A percentile compares a stretch with the other conserved stretches of the same genome.
Conservation (phyloP, 1,140 invertebrate genomes). For the Panulirus ornatus region DNA sequence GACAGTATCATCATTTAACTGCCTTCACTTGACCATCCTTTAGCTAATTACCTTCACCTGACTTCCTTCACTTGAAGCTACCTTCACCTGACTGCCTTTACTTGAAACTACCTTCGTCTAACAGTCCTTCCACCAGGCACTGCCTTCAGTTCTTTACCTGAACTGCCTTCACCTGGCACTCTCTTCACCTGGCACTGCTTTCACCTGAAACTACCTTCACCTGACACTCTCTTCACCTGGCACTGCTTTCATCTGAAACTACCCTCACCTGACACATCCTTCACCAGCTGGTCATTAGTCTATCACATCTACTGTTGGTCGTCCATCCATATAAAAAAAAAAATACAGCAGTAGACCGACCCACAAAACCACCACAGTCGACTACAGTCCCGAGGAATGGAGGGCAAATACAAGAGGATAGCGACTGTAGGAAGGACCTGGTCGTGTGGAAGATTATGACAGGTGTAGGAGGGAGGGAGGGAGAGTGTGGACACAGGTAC, state of each 20-base stretch:
- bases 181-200: neutral
- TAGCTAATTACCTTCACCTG: neutral
- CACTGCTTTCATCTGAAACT: neutral
- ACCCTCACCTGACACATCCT: neutral
- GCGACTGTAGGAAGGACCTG: too few relatives aligned
- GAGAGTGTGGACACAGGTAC: too few relatives aligned
- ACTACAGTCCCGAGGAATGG: too few relatives aligned
- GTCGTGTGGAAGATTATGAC: too few relatives aligned
- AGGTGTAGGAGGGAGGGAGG: too few relatives aligned
- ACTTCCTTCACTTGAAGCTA: neutral
- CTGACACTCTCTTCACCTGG: neutral
- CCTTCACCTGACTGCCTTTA: neutral
- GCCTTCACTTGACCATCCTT: too few relatives aligned
- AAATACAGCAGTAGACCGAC: too few relatives aligned
- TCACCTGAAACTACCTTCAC: neutral
- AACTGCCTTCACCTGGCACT: neutral
- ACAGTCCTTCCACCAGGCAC: neutral
- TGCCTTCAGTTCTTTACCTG: neutral
- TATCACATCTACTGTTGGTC: too few relatives aligned
- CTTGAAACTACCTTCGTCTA: neutral
- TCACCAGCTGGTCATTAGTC: too few relatives aligned
- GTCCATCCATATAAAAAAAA: too few relatives aligned
- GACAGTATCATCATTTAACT: neutral
- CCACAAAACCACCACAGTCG: too few relatives aligned
- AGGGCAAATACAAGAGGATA: too few relatives aligned